These are phyloP conservation scores for Rhombomys opimus DNA, from an alignment of 2,113 vertebrate genomes.

Conservation along the genomic window DNA sequence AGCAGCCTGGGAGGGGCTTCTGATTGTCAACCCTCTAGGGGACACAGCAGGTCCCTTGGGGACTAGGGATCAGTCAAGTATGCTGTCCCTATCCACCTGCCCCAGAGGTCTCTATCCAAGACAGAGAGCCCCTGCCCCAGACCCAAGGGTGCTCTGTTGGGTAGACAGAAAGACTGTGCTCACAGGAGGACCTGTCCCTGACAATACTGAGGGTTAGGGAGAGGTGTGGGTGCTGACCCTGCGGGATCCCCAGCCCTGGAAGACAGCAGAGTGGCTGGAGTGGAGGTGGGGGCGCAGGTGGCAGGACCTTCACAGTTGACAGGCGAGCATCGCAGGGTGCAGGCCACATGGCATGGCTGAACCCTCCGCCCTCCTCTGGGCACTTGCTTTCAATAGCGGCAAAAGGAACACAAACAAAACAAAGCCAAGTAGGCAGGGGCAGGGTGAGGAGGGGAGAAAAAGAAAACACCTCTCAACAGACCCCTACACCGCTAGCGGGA, in stretches of 20 bases:
- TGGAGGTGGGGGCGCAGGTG: neutral
- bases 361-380: neutral
- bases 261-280: slow-evolving; percentile 2
- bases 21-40: slow-evolving; percentile 44
- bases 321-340: neutral
- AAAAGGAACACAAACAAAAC: neutral
- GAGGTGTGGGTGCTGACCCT: neutral
- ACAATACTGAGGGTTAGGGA: neutral
- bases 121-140: neutral
- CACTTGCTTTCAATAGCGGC: slow-evolving; percentile 52
- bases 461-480: slow-evolving; percentile 47
- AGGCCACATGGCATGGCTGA: neutral
- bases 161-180: neutral
- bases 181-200: slow-evolving; percentile 37
- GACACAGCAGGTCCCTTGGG: neutral
- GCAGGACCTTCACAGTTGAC: slow-evolving; percentile 62
- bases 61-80: neutral
- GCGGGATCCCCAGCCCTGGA: slow-evolving; percentile 3
- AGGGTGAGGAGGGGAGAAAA: neutral
- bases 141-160: neutral
- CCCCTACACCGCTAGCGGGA: slow-evolving; percentile 57
- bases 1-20: neutral
- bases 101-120: neutral
- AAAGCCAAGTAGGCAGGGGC: neutral
- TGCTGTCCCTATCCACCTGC: neutral